phyloP scores from a whole-genome alignment of 2,888 invertebrate genomes.

The Nasonovia ribisnigri region DNA sequence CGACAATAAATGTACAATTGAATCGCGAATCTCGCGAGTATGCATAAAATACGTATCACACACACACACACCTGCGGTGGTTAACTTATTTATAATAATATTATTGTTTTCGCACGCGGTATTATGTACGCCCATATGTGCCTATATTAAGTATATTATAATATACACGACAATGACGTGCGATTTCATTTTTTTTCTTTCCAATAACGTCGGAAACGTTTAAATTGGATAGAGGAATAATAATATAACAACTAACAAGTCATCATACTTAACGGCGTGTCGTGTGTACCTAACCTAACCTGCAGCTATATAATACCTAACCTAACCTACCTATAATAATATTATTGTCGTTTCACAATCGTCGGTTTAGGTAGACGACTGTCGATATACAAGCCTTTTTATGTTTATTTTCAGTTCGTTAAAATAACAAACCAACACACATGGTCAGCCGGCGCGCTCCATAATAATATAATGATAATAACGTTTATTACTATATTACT shows the following conservation, averaged over 20 bases:
- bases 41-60: background rate
- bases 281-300: background rate
- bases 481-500: background rate
- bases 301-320: background rate
- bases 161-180: background rate
- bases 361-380: background rate
- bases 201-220: background rate
- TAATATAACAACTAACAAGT: background rate
- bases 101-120: background rate
- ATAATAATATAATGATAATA: constrained; percentile 27
- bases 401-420: constrained; percentile 37
- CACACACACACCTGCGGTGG: background rate
- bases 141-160: too few relatives aligned
- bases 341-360: background rate
- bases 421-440: constrained; percentile 29
- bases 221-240: background rate
- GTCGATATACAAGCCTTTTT: background rate
- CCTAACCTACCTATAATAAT: background rate
- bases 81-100: background rate
- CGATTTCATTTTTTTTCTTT: constrained; percentile 2
- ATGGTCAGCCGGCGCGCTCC: constrained; percentile 30
- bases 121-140: too few relatives aligned
- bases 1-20: background rate
- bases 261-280: background rate
- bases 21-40: background rate